phyloP scores from a whole-genome alignment of 2,797 vertebrate species.

The Phrynocephalus vlangalii region DNA sequence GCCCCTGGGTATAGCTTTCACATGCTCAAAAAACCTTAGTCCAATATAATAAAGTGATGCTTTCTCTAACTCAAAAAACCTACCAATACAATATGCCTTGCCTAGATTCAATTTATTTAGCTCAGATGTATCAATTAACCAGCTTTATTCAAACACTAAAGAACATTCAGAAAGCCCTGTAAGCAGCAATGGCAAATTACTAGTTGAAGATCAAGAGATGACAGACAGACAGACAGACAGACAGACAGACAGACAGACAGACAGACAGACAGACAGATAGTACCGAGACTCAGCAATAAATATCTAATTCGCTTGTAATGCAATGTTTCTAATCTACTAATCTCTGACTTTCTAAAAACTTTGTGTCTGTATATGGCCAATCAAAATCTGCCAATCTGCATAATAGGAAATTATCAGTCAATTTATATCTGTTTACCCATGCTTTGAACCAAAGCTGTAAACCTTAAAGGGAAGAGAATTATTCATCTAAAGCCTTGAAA shows the following conservation, averaged over 20 bases:
- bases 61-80: background rate
- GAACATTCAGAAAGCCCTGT: background rate
- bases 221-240: too few relatives aligned
- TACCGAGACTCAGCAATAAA: background rate
- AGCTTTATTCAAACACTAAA: background rate
- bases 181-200: background rate
- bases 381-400: background rate
- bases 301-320: background rate
- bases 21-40: background rate
- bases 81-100: background rate
- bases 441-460: constrained; percentile 9
- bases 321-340: background rate
- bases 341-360: background rate
- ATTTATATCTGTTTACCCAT: constrained; percentile 13
- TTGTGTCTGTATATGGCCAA: background rate
- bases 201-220: background rate
- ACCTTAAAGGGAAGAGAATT: constrained; percentile 13
- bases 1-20: too few relatives aligned
- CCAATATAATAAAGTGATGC: background rate
- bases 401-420: constrained; percentile 8
- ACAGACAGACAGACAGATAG: background rate
- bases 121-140: background rate
- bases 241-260: background rate
- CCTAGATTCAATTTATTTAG: background rate
- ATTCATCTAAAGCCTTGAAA: constrained; percentile 24